Evolutionary conservation across 2,113 vertebrate species (phyloP).

Genomic region (Manacus vitellinus): DNA sequence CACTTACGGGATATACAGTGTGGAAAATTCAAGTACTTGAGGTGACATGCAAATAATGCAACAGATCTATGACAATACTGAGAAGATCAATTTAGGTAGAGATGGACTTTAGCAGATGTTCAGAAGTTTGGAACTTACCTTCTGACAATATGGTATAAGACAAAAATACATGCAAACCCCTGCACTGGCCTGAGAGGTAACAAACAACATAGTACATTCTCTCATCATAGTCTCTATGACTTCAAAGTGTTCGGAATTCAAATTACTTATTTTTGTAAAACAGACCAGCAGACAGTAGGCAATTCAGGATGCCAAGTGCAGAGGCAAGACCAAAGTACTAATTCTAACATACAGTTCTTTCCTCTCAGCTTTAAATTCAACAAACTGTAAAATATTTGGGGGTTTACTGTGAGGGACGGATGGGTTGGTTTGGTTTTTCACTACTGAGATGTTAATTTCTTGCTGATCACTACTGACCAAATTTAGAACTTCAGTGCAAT

Average conservation of each 20-base stretch:
- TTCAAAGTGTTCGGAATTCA: neutral
- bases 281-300: neutral
- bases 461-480: neutral
- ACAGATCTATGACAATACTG: neutral
- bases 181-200: neutral
- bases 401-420: accelerated
- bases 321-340: neutral
- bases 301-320: neutral
- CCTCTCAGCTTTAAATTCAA: neutral
- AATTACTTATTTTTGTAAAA: neutral
- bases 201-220: neutral
- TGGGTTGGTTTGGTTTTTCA: neutral
- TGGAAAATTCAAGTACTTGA: neutral
- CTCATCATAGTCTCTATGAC: accelerated
- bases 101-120: neutral
- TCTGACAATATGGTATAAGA: neutral
- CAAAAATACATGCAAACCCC: neutral
- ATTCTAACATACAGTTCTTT: neutral
- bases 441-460: neutral
- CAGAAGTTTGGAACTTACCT: neutral
- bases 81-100: neutral
- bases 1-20: neutral
- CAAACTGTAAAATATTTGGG: neutral
- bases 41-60: neutral
- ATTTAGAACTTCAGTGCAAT: neutral